Evolutionary conservation across 2,888 invertebrate species (phyloP).

Genomic region (Macroteleia sp.): DNA sequence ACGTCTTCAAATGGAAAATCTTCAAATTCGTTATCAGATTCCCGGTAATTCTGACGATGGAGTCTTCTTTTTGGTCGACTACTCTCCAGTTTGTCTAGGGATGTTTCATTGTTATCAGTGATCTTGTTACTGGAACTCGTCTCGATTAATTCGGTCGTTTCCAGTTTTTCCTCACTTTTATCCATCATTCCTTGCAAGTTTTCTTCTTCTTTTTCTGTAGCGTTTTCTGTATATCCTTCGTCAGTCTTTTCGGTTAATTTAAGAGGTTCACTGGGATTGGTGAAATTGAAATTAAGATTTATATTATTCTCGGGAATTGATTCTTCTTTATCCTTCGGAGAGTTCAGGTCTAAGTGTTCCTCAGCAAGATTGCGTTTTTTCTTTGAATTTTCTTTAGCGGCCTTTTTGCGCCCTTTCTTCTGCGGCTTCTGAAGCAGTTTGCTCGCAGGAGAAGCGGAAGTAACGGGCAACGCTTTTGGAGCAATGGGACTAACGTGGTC

Average conservation of each 20-base stretch:
- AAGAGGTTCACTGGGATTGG: no score
- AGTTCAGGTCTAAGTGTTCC: constrained; percentile 73
- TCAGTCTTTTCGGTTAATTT: neutral
- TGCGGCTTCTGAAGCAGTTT: constrained; percentile 51
- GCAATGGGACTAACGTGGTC: constrained; percentile 78
- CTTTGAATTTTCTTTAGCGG: constrained; percentile 49
- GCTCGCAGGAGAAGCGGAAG: neutral
- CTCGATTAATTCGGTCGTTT: no score
- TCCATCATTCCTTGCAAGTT: no score
- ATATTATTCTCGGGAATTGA: no score
- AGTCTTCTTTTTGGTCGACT: constrained; percentile 64
- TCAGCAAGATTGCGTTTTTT: constrained; percentile 75
- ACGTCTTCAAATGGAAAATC: constrained; percentile 46
- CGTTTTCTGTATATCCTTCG: neutral
- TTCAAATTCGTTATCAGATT: constrained; percentile 66
- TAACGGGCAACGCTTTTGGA: constrained; percentile 68
- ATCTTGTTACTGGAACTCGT: no score
- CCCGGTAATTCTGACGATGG: constrained; percentile 64
- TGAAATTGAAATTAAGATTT: no score
- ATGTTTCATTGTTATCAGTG: no score
- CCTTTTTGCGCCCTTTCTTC: constrained; percentile 51
- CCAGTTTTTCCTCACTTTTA: no score
- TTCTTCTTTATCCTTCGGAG: constrained; percentile 25
- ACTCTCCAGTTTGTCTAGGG: neutral
- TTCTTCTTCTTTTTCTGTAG: neutral